A percentile compares a stretch with the other conserved stretches of the same genome.
These are phyloP conservation scores for Drosophila hydei DNA, from an alignment of 1,140 invertebrate genomes.

Conservation along the genomic window DNA sequence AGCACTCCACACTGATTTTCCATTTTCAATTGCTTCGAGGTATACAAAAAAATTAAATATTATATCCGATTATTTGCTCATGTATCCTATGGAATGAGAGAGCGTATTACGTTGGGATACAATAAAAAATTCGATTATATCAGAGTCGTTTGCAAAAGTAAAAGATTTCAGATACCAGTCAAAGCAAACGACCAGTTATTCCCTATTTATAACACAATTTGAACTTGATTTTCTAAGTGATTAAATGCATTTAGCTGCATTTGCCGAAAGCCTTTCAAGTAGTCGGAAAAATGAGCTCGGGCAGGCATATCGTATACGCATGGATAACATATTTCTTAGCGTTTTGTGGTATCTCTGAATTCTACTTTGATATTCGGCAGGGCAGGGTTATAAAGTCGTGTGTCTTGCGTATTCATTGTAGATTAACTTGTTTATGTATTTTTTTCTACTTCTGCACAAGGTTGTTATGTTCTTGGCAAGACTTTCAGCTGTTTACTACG, in stretches of 20 bases:
- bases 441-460: too few species aligned
- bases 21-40: too few species aligned
- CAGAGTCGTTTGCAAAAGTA: background rate
- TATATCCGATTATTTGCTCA: too few species aligned
- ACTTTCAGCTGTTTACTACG: background rate
- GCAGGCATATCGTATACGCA: background rate
- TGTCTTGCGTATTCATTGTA: too few species aligned
- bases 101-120: too few species aligned
- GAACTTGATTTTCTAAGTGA: background rate
- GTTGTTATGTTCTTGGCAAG: background rate
- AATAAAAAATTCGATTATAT: background rate
- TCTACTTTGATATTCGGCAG: background rate
- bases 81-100: too few species aligned
- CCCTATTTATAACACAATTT: background rate
- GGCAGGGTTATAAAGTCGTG: slow-evolving; percentile 3
- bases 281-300: background rate
- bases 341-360: background rate
- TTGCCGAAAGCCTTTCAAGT: background rate
- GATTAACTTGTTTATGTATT: too few species aligned
- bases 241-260: background rate
- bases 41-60: too few species aligned
- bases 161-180: background rate
- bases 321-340: slow-evolving; percentile 1
- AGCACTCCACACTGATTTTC: too few species aligned
- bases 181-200: background rate